Evolutionary conservation across 2,888 invertebrate genomes (phyloP).

Genomic region (Meganola albula): DNA sequence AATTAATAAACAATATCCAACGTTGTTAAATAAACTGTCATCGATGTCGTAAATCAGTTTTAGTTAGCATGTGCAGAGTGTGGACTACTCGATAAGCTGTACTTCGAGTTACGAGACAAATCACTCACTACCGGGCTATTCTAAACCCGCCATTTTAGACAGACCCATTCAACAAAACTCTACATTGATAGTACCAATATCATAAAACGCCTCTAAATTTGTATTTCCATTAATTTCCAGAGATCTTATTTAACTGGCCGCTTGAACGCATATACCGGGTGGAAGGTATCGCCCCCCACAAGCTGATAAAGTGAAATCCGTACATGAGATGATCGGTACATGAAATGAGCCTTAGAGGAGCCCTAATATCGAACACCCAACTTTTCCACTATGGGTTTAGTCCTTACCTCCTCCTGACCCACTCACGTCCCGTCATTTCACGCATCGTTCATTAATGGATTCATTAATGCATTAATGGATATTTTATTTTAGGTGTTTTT

Average conservation of each 20-base stretch:
- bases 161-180: slow-evolving; percentile 30
- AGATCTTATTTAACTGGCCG: slow-evolving; percentile 27
- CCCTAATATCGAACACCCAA: no score
- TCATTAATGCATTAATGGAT: no score
- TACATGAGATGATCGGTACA: no score
- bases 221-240: slow-evolving; percentile 19
- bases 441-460: no score
- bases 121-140: slow-evolving; percentile 45
- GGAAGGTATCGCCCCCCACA: no score
- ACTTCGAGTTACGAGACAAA: slow-evolving; percentile 54
- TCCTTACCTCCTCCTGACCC: no score
- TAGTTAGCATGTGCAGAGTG: slow-evolving; percentile 60
- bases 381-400: no score
- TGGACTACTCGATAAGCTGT: slow-evolving; percentile 62
- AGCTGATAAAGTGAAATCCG: no score
- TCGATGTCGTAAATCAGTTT: slow-evolving; percentile 64
- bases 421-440: no score
- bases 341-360: no score
- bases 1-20: slow-evolving; percentile 47
- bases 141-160: slow-evolving; percentile 34
- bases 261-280: slow-evolving; percentile 21
- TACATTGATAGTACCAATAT: slow-evolving; percentile 21
- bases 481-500: no score
- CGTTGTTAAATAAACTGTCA: slow-evolving; percentile 52
- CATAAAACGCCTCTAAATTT: slow-evolving; percentile 21